Evolutionary conservation across 1,140 invertebrate species (phyloP), one percentile per base, ranked within the genome.

Genomic region (Mamestra configurata): DNA sequence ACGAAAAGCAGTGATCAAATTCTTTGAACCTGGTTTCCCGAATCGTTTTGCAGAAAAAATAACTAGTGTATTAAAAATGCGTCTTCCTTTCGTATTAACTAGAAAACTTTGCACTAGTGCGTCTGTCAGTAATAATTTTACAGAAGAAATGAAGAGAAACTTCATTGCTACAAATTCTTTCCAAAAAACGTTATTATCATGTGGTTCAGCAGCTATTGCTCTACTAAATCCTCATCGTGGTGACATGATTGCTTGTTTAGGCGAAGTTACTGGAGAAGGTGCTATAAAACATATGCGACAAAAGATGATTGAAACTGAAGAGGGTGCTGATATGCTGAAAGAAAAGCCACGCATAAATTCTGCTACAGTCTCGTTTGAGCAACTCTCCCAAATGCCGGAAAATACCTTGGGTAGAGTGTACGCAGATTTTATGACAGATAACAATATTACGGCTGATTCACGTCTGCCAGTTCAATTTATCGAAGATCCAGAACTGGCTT

Each of bases 201-300:
- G 97, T 0, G 98, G 98, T 5, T 98, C 98, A 20, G 98, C 97
- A 31, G 90, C 96, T 5, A 95, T 98, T 66, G 96, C 97, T 6
- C 91, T 99, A 22, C 85, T 97, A 4, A 96, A 98, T 95, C 98
- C 98, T 0, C 90, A 94, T 84, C 96, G 97, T 70, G 97, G 96
- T n/a, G 98, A 99, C 92, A 98, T 99, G 98, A 98, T 99, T 85
- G 98, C 98, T 46, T 98, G 98, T 83, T 95, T 99, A 73, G 98
- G 98, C 4, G 99, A 99, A 95, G 97, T 98, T 0, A 98, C 98
- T 3, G 98, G 98, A 0, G 93, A 96, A 82, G 84, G 85, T 46
- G 97, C 98, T 8, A 95, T 99, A 0, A 93, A 94, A 76, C 95
- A 96, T 81, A 97, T 98, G 91, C 94, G 95, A 75, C 87, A 95